Base-by-base conservation (phyloP, 2,888 invertebrate genomes). In the Cephalotes varians region DNA sequence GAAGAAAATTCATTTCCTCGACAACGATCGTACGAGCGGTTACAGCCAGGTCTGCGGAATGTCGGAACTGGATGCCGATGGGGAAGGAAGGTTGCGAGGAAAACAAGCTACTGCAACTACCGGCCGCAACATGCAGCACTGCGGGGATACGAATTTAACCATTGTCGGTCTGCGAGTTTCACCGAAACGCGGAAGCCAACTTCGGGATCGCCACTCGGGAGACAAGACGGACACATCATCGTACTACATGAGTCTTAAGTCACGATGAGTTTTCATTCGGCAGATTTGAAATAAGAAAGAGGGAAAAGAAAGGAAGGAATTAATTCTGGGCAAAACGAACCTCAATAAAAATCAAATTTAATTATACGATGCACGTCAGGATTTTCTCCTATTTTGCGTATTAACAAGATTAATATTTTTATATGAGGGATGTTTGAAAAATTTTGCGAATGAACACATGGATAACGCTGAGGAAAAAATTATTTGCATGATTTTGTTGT, bases 1-100 rank as follows among this genome's bases (percentile, higher is more conserved):
- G 80, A 83, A 80, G 64, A 80, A 80, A 83, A 80, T 83, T 83
- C 80, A 83, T 83, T 83, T 83, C 71, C 80, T 80, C 82, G 82
- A 80, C 71, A 64, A 83, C 82, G 69, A 83, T 80, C 80, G 62
- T 83, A 80, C 82, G 79, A 69, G 82, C 82, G 69, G 80, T 69
- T 71, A 71, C 65, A 64, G 47, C 37, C 37, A 62, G 64, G 80
- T 83, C 72, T 64, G 80, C 80, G 80, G 64, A 83, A 72, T 72
- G 47, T 47, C 56, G 21, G 64, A n/a, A 25, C 12, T 12, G 56
- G 49, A 71, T 54, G 51, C 34, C 34, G 56, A 37, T 72, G 51
- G 34, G 37, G 21, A 7, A 31, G 64, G 80, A 79, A 72, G 79
- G 72, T 71, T 72, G 34, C 72, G 47, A 62, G 72, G 80, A 80